Evolutionary conservation across 1,140 invertebrate genomes (phyloP).

Genomic region (Nasonia giraulti): DNA sequence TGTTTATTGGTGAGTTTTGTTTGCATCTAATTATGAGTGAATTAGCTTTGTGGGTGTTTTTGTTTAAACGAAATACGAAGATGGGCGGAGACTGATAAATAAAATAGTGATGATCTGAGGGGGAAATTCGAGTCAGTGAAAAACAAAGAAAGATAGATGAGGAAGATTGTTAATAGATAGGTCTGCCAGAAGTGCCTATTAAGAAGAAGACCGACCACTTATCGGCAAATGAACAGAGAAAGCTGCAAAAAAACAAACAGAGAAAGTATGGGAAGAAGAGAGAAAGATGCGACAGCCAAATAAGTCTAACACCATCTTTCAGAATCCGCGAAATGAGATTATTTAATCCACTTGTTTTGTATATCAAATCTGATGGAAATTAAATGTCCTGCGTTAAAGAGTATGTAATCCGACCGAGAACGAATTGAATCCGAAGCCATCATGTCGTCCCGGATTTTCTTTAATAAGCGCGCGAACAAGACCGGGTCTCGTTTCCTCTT

Average conservation of each 20-base stretch:
- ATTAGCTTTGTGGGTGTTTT: too few relatives aligned
- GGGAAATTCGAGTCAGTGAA: too few relatives aligned
- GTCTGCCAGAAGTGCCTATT: too few relatives aligned
- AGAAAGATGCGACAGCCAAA: conserved; percentile 42
- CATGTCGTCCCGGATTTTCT: conserved; percentile 14
- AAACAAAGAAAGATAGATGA: too few relatives aligned
- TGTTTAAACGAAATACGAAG: too few relatives aligned
- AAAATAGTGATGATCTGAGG: too few relatives aligned
- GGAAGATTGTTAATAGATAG: too few relatives aligned
- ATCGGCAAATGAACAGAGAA: too few relatives aligned
- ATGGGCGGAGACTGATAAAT: too few relatives aligned
- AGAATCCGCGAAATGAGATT: conserved; percentile 62
- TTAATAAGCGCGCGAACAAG: conserved; percentile 30
- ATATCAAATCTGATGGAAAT: conserved; percentile 65
- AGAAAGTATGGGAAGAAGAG: neutral
- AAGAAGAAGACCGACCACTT: too few relatives aligned
- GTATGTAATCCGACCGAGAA: conserved; percentile 55
- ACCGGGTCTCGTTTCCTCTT: neutral
- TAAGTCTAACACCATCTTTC: conserved; percentile 52
- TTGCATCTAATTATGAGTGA: neutral
- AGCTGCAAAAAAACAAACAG: neutral
- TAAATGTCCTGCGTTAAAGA: conserved; percentile 62
- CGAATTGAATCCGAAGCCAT: conserved; percentile 54
- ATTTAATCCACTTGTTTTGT: conserved; percentile 66
- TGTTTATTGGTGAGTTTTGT: neutral